Evolutionary conservation across 2,113 vertebrate genomes (phyloP), one percentile per base, ranked within the genome.

Genomic region (Odontesthes bonariensis): DNA sequence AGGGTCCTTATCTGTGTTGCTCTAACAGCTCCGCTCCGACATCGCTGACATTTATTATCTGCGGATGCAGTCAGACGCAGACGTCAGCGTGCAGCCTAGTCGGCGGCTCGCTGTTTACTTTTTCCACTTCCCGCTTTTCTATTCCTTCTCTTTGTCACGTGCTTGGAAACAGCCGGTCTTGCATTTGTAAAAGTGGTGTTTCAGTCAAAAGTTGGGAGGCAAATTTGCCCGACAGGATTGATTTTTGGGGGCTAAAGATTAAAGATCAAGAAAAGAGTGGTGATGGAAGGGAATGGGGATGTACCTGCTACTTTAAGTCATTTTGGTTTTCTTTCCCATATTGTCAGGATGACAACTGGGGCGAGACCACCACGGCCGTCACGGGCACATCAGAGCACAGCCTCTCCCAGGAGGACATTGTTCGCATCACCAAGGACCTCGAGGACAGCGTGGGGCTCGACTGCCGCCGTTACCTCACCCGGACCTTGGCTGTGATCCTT

Each of bases 301-400:
- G n/a, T 20, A 7, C 35, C 38, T 8, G 16, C 54, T 69, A n/a
- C 35, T 19, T 33, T 35, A 14, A 13, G 13, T 46, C 8, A 22
- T 9, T 6, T 53, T 17, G 40, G 9, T 6, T 69, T 35, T 58
- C 38, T 12, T 54, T 9, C 22, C 46, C 46, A 1, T 59, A 8
- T 73, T 71, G 73, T 14, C 83, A 99, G 98, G 98, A 99, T 93
- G 98, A 99, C 86, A 98, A 97, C 93, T 99, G 98, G 98, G 97
- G 96, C 3, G 98, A 98, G 92, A 99, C 97, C 79, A 99, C 98
- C 1, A 99, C 98, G 0, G 98, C 97, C 5, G 93, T 99, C 91
- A 99, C 97, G 0, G 97, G 97, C 83, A 99, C 98, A 0, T 99
- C 98, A 0, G 97, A 99, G 87, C 98, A 97, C 93, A 99, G 97